Base-by-base conservation (phyloP, 2,888 invertebrate genomes). In the Perizoma flavofasciatum region DNA sequence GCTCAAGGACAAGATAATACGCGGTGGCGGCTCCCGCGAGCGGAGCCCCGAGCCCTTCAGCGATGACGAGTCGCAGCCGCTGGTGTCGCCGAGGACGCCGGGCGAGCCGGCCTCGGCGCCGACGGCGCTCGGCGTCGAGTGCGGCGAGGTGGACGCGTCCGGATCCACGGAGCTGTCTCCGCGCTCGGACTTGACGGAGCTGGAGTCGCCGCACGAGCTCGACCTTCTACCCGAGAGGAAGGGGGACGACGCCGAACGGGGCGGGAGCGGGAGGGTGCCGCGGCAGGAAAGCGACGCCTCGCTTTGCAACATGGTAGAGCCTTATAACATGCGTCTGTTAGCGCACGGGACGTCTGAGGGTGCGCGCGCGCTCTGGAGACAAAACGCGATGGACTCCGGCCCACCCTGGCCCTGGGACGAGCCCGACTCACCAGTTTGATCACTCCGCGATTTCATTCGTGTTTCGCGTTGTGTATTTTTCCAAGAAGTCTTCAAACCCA, bases 61-160 rank as follows among this genome's bases (percentile, higher is more conserved):
- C 78, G 95, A 95, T 77, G 95, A 95, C 78, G 96, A 96, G 69
- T 95, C 95, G 3, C 95, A 95, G 58, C 89, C 95, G 61, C 94
- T 95, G 6, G 93, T 93, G 66, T 91, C 92, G 6, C 88, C 62
- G 47, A 40, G 57, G 8, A 48, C 33, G 48, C 45, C 48, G 46
- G 63, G 55, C 51, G 59, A 63, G 46, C 55, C 64, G 55, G 49
- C 53, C 52, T 34, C 46, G 41, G 45, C 46, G 46, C 65, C 35
- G 34, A 47, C 51, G 9, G 48, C 43, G 49, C 58, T 66, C 63
- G 74, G 69, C 64, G 77, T 79, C 49, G 77, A 81, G 62, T 71
- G 82, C 71, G 74, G 71, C 55, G 70, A 74, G 56, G 70, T 50
- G 72, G 63, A 60, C 56, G 81, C 79, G 65, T 45, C 75, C 51